Evolutionary conservation across 2,797 vertebrate genomes (phyloP).

Genomic region (Poecilia velifera): DNA sequence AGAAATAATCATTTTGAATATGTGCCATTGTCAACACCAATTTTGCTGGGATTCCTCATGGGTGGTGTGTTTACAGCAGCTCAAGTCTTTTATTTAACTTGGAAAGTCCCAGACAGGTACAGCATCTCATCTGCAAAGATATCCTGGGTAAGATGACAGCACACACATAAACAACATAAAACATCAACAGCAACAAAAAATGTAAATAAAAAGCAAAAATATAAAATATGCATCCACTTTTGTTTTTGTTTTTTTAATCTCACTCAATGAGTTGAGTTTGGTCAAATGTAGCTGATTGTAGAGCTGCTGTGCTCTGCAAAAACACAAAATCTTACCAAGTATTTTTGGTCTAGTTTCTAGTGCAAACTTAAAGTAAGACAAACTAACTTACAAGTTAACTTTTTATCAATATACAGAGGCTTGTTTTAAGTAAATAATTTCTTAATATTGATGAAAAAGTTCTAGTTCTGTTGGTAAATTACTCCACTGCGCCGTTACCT

Average conservation of each 20-base stretch:
- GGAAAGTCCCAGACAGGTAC: background rate
- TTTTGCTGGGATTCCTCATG: background rate
- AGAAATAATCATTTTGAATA: constrained; percentile 3
- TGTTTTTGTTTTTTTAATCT: too few species aligned
- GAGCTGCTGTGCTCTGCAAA: background rate
- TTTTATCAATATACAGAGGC: too few species aligned
- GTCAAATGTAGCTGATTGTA: background rate
- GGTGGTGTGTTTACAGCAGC: background rate
- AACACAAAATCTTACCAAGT: too few species aligned
- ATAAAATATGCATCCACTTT: background rate
- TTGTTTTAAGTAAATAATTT: too few species aligned
- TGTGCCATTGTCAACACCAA: constrained; percentile 7
- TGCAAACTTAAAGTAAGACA: too few species aligned
- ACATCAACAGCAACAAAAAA: background rate
- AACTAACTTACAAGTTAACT: too few species aligned
- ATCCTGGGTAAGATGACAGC: background rate
- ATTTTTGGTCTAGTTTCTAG: too few species aligned
- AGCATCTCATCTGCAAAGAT: background rate
- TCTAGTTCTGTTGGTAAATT: too few species aligned
- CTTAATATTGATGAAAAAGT: too few species aligned
- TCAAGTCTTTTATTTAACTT: background rate
- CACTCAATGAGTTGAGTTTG: background rate
- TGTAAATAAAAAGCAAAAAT: background rate
- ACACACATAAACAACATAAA: background rate
- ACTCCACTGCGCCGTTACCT: too few species aligned